phyloP scores from a whole-genome alignment of 2,888 invertebrate genomes.

The Bedellia somnulentella region DNA sequence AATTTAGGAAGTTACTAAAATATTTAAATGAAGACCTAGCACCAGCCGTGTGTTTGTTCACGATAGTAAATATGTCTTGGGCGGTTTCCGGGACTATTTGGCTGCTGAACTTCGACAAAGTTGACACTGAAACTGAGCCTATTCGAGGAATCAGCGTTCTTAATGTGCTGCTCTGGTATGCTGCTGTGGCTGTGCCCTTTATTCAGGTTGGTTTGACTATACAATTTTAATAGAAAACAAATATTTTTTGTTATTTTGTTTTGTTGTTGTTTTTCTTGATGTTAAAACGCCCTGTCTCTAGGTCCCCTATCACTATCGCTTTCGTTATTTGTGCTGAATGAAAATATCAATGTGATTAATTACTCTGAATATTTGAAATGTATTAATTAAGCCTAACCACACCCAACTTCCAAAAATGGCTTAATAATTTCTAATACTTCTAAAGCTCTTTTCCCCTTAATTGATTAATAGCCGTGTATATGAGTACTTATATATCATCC shows the following conservation, averaged over 20 bases:
- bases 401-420: too few species aligned
- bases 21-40: conserved; percentile 78
- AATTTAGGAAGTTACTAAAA: conserved; percentile 74
- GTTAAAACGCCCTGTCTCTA: too few species aligned
- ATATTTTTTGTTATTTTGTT: neutral
- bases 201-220: conserved; percentile 57
- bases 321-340: too few species aligned
- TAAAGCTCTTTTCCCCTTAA: too few species aligned
- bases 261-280: neutral
- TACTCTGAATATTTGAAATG: too few species aligned
- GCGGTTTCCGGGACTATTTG: conserved; percentile 70
- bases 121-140: conserved; percentile 61
- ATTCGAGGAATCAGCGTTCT: conserved; percentile 61
- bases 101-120: conserved; percentile 64
- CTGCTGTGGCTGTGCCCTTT: conserved; percentile 68
- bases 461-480: too few species aligned
- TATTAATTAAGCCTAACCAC: too few species aligned
- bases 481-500: too few species aligned
- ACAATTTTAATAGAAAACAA: neutral
- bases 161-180: conserved; percentile 66
- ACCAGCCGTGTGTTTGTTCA: conserved; percentile 75
- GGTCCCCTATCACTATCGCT: too few species aligned
- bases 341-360: too few species aligned
- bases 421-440: too few species aligned
- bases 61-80: conserved; percentile 74